A percentile compares a stretch with the other conserved stretches of the same genome.
phyloP scores from a whole-genome alignment of 2,113 vertebrate species.

The Ancistrus triradiatus region DNA sequence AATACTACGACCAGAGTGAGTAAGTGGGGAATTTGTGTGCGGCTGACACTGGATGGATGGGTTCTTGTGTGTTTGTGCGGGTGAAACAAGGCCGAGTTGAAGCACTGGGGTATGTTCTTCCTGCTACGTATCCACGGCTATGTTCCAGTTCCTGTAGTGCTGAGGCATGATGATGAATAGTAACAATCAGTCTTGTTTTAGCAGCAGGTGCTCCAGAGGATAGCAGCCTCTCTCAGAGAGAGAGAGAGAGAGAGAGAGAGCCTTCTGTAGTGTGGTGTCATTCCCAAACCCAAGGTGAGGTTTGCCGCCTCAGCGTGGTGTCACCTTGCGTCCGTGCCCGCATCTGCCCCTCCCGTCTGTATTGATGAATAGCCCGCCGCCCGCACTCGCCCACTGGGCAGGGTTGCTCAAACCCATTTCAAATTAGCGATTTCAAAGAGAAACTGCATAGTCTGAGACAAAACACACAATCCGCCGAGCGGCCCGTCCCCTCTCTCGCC shows the following conservation, averaged over 20 bases:
- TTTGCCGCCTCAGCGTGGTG: conserved; percentile 51
- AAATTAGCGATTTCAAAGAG: conserved; percentile 48
- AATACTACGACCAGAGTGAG: no score
- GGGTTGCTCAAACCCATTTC: conserved; percentile 41
- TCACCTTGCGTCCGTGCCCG: conserved; percentile 64
- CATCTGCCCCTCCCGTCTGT: conserved; percentile 41
- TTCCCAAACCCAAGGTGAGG: conserved; percentile 63
- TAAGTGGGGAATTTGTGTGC: no score
- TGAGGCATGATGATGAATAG: conserved; percentile 61
- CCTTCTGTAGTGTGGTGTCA: conserved; percentile 27
- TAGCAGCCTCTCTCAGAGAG: conserved; percentile 51
- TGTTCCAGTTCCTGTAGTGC: conserved; percentile 54
- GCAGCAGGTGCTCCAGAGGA: conserved; percentile 66
- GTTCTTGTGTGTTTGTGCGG: no score
- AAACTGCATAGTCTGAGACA: conserved; percentile 43
- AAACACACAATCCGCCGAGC: conserved; percentile 37
- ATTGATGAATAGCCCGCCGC: conserved; percentile 49
- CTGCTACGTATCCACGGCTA: conserved; percentile 3
- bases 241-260: conserved; percentile 37
- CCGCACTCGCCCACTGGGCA: conserved; percentile 33
- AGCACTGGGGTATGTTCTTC: conserved; percentile 17
- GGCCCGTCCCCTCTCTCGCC: conserved; percentile 16
- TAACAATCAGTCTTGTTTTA: conserved; percentile 72
- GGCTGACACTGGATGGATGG: neutral
- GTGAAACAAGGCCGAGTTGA: no score